Evolutionary conservation across 2,888 invertebrate species (phyloP), one percentile per base, ranked within the genome.

Genomic region (Tiliacea citrago): DNA sequence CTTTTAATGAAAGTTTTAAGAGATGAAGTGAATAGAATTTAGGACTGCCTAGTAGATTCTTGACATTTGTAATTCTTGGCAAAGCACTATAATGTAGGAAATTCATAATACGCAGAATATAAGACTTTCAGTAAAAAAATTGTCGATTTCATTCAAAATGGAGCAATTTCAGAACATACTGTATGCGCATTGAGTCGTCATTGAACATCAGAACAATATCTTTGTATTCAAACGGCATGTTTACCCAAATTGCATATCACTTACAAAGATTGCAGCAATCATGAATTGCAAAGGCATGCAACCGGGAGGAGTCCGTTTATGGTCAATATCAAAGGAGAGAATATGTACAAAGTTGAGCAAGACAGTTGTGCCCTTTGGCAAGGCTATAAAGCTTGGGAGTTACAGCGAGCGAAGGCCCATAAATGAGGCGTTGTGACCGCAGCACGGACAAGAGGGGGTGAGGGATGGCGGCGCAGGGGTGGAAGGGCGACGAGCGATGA

Each of bases 351-450:
- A 75, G 47, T 75, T 62, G 57, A 60, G 58, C 66, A 67, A 67
- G 60, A 70, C 66, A 57, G 51, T 63, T 72, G 71, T 55, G 63
- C 58, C 55, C 55, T 69, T 69, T 69, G 66, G 80, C 68, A 55
- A 73, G 77, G 42, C 55, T 70, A 70, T 84, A 76, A 81, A 84
- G 73, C 73, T 69, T 42, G 57, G 39, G n/a, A 81, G 58, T 70
- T 69, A 72, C 66, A 76, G 58, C 66, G 35, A 76, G 58, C 66
- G 35, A 55, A 84, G 73, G 62, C 76, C 58, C 69, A 70, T 81
- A 73, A 70, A 81, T 70, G 77, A 73, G 67, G 84, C 77, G 51
- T 68, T 77, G 69, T 73, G 84, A 84, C 81, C 82, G 77, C 82
- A 77, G 69, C 73, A 70, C 57, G 62, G 51, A 29, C 58, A 13